phyloP scores from a whole-genome alignment of 1,140 invertebrate species.

The Apis laboriosa region DNA sequence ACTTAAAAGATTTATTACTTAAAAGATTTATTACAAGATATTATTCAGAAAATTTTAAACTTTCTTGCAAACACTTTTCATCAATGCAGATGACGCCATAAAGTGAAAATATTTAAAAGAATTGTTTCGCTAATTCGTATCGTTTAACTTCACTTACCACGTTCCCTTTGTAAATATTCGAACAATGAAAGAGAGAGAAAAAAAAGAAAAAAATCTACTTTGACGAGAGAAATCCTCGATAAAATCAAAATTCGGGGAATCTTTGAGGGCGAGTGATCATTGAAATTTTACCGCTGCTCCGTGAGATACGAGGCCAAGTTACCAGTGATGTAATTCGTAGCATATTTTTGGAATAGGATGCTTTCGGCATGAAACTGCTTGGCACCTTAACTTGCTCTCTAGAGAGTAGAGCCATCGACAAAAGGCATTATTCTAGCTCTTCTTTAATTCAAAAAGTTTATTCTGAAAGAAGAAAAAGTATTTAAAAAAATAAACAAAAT shows the following conservation, averaged over 20 bases:
- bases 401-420: neutral
- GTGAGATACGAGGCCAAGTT: conserved; percentile 72
- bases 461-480: too few relatives aligned
- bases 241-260: conserved; percentile 29
- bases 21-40: too few relatives aligned
- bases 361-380: conserved; percentile 73
- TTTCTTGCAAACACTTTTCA: neutral
- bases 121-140: neutral
- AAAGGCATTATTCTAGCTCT: neutral
- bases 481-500: neutral
- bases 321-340: conserved; percentile 74
- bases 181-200: neutral
- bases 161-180: conserved; percentile 37
- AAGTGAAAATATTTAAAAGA: neutral
- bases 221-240: conserved; percentile 2
- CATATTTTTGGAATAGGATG: conserved; percentile 70
- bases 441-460: neutral
- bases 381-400: conserved; percentile 67
- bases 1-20: neutral
- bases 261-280: conserved; percentile 58
- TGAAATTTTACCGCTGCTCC: conserved; percentile 71
- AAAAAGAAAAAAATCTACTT: neutral
- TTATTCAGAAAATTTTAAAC: neutral
- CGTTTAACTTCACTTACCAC: conserved; percentile 2
- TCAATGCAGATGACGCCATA: neutral